These are phyloP conservation scores for Apteryx mantelli DNA, from an alignment of 2,113 vertebrate species.

Conservation along the genomic window DNA sequence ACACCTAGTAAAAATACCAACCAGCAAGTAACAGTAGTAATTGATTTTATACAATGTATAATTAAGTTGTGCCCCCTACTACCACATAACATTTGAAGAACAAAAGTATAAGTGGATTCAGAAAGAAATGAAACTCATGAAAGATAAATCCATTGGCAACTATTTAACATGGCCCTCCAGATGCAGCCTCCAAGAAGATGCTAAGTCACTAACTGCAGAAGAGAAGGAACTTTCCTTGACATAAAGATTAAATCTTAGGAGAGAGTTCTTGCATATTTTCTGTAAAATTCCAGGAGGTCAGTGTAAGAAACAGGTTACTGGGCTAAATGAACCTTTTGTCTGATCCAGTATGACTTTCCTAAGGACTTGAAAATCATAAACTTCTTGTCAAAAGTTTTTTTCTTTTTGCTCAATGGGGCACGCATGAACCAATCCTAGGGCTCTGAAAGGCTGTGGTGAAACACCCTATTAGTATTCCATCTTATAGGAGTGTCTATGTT, in stretches of 20 bases:
- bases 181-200: neutral
- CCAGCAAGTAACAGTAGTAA: neutral
- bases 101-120: neutral
- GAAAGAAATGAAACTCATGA: neutral
- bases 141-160: neutral
- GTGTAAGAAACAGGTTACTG: neutral
- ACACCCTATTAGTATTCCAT: neutral
- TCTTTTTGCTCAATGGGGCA: neutral
- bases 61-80: neutral
- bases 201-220: neutral
- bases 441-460: neutral
- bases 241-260: neutral
- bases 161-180: neutral
- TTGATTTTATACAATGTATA: neutral
- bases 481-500: neutral
- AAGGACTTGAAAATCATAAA: neutral
- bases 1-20: neutral
- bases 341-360: neutral
- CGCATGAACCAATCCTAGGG: rapidly evolving
- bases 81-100: neutral
- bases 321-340: neutral
- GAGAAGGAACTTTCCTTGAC: neutral
- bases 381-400: neutral
- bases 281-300: neutral
- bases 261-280: neutral